Percentiles rank a stretch among this genome's conserved stretches.
phyloP scores from a whole-genome alignment of 2,113 vertebrate species.

The Cynocephalus volans region DNA sequence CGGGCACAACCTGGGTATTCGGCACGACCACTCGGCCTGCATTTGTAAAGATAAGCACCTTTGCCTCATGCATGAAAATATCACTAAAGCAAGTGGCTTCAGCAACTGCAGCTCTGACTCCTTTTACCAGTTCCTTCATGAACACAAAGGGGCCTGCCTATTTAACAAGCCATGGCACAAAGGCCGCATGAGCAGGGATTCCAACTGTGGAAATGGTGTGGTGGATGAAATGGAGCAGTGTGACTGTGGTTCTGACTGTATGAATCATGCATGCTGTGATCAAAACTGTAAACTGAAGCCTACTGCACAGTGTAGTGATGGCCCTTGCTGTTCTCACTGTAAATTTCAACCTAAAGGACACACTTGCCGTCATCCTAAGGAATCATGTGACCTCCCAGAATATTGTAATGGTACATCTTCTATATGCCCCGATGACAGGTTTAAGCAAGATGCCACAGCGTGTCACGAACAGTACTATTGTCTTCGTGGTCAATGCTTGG shows the following conservation, averaged over 20 bases:
- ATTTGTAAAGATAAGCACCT: conserved; percentile 41
- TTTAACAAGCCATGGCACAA: conserved; percentile 62
- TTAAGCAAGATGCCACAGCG: conserved; percentile 60
- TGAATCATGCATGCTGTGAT: conserved; percentile 66
- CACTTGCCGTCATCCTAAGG: background rate
- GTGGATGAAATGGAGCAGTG: conserved; percentile 70
- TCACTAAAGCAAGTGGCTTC: conserved; percentile 65
- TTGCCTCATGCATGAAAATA: conserved; percentile 80
- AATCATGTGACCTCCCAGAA: conserved; percentile 81
- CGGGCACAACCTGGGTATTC: conserved; percentile 82
- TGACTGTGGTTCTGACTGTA: conserved; percentile 64
- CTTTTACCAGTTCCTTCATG: conserved; percentile 70
- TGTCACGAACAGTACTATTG: conserved; percentile 48
- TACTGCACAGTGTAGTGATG: background rate
- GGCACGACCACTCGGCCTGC: conserved; percentile 75
- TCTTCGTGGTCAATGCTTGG: background rate
- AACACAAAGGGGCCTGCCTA: conserved; percentile 78
- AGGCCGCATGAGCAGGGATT: background rate
- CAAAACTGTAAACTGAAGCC: background rate
- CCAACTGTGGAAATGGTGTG: conserved; percentile 51
- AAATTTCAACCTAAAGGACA: background rate
- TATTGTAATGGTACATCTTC: conserved; percentile 74
- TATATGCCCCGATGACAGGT: conserved; percentile 38
- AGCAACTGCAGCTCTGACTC: conserved; percentile 84
- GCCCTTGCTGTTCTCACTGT: conserved; percentile 78